A percentile compares a stretch with the other conserved stretches of the same genome.
Conservation (phyloP, 23 tunicate species). For the Clavelina lepadiformis region DNA sequence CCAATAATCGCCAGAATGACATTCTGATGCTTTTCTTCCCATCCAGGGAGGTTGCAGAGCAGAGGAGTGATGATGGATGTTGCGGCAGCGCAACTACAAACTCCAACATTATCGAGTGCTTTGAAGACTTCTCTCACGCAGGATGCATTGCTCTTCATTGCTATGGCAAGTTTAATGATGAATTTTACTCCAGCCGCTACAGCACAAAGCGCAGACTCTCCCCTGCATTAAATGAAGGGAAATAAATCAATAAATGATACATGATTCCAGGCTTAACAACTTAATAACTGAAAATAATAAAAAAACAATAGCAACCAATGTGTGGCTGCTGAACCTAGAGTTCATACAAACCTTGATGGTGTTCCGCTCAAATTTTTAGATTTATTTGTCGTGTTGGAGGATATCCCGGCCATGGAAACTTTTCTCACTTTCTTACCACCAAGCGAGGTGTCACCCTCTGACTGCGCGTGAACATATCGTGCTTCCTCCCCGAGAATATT, state of each 20-base stretch:
- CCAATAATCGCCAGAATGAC: slow-evolving; percentile 41
- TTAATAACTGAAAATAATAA: too few relatives aligned
- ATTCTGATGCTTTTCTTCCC: slow-evolving; percentile 48
- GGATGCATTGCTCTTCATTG: slow-evolving; percentile 6
- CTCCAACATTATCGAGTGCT: slow-evolving; percentile 42
- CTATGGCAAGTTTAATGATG: slow-evolving; percentile 25
- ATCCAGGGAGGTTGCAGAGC: slow-evolving; percentile 47
- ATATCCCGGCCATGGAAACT: too few relatives aligned
- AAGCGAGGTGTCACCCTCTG: too few relatives aligned
- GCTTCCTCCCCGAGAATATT: slow-evolving; percentile 47
- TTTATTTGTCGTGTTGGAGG: too few relatives aligned
- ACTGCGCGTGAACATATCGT: too few relatives aligned
- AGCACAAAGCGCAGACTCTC: slow-evolving; percentile 35
- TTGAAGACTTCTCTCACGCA: slow-evolving; percentile 21
- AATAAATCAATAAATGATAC: not conserved
- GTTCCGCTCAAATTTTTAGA: too few relatives aligned
- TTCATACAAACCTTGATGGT: too few relatives aligned
- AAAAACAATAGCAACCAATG: too few relatives aligned
- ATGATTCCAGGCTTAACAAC: too few relatives aligned
- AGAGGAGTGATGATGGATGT: slow-evolving; percentile 46
- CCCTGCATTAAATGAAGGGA: slow-evolving; percentile 2
- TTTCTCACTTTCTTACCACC: too few relatives aligned
- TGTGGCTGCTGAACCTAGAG: too few relatives aligned
- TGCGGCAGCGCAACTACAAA: slow-evolving; percentile 45
- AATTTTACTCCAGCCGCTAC: slow-evolving; percentile 39